Evolutionary conservation across 2,797 vertebrate species (phyloP).

Genomic region (Eidolon dupreanum): DNA sequence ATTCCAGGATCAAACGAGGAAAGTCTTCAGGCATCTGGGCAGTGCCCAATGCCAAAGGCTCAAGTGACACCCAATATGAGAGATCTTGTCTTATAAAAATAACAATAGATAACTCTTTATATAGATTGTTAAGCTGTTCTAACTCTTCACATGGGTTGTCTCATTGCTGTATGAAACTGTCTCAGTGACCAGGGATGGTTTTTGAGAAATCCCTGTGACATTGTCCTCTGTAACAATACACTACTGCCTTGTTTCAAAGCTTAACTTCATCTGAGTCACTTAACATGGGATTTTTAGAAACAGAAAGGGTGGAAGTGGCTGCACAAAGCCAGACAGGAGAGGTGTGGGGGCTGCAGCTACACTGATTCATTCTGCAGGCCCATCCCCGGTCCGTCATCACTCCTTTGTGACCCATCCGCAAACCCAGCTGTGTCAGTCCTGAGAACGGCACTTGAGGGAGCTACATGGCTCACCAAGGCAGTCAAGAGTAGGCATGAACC

Average conservation of each 20-base stretch:
- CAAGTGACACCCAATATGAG: not conserved
- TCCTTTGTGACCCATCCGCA: not conserved
- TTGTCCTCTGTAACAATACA: not conserved
- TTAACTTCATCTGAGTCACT: not conserved
- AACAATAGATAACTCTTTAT: not conserved
- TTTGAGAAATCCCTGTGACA: not conserved
- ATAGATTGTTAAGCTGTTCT: not conserved
- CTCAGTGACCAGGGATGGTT: not conserved
- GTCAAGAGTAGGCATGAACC: not conserved
- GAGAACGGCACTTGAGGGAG: not conserved
- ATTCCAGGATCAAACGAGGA: not conserved
- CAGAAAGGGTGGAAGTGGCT: not conserved
- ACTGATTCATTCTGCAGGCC: too few species aligned
- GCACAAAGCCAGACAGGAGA: not conserved
- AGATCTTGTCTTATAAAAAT: not conserved
- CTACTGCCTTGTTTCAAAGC: not conserved
- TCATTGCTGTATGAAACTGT: not conserved
- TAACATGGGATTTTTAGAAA: not conserved
- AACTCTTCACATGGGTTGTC: not conserved
- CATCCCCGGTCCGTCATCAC: not conserved
- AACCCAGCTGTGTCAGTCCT: not conserved
- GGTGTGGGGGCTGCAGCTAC: rapidly evolving
- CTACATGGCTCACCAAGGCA: not conserved
- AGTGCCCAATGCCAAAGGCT: not conserved
- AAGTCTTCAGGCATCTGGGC: not conserved